These are phyloP conservation scores for Cepaea nemoralis DNA, from an alignment of 1,140 invertebrate genomes.

Conservation along the genomic window DNA sequence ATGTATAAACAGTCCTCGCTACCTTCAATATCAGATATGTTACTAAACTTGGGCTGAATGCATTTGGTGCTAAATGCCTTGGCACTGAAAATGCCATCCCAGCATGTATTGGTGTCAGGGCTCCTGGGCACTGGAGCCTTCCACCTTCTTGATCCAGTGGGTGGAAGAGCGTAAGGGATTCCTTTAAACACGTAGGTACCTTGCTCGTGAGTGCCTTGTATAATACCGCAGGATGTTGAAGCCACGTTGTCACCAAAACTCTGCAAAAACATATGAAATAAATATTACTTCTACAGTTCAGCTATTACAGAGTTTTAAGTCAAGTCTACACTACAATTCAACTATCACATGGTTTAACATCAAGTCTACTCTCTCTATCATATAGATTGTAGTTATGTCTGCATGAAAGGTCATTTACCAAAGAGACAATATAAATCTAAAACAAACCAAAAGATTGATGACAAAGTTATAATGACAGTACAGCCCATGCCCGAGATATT, in stretches of 20 bases:
- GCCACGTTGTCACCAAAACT: constrained; percentile 7
- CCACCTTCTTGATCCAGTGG: constrained; percentile 78
- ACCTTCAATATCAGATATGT: constrained; percentile 40
- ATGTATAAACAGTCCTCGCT: constrained; percentile 64
- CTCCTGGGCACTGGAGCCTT: constrained; percentile 76
- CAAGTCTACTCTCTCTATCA: too few species aligned
- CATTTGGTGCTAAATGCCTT: constrained; percentile 46
- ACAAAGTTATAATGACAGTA: too few species aligned
- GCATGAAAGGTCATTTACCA: too few species aligned
- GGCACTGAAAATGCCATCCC: constrained; percentile 47
- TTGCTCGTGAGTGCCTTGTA: constrained; percentile 68
- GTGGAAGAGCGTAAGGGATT: constrained; percentile 88
- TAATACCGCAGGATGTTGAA: constrained; percentile 32
- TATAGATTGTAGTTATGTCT: too few species aligned
- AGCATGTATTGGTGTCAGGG: constrained; percentile 47
- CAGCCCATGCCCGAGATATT: too few species aligned
- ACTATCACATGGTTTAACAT: too few species aligned
- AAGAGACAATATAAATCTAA: too few species aligned
- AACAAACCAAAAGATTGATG: too few species aligned
- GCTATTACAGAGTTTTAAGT: too few species aligned
- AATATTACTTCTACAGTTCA: too few species aligned
- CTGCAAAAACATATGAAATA: constrained; percentile 13
- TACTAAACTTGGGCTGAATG: constrained; percentile 42
- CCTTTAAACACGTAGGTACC: constrained; percentile 85
- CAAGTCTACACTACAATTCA: too few species aligned